These are phyloP conservation scores for Alcis repandata DNA, from an alignment of 2,888 invertebrate genomes.

Conservation along the genomic window DNA sequence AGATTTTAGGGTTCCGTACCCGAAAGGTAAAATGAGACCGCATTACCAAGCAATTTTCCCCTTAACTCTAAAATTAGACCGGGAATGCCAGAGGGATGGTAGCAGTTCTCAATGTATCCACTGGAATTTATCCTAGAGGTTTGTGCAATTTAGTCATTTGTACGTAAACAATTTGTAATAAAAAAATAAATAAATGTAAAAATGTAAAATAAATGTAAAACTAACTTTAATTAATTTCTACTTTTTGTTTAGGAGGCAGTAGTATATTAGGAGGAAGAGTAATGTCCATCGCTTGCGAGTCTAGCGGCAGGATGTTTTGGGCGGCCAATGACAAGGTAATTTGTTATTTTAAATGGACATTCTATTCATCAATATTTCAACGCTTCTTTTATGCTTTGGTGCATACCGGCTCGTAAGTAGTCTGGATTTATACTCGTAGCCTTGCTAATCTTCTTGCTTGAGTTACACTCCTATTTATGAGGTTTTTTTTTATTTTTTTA, in stretches of 20 bases:
- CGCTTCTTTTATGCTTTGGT: too few relatives aligned
- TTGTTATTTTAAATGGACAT: too few relatives aligned
- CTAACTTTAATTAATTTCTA: too few relatives aligned
- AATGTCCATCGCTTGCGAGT: constrained; percentile 91
- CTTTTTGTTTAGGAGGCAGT: constrained; percentile 74
- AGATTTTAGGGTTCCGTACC: too few relatives aligned
- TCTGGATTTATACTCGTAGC: background rate
- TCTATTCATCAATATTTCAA: too few relatives aligned
- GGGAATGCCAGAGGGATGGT: constrained; percentile 92
- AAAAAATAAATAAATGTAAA: too few relatives aligned
- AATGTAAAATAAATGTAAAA: too few relatives aligned
- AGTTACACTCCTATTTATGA: too few relatives aligned
- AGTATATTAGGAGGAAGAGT: constrained; percentile 88
- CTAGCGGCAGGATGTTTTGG: constrained; percentile 93
- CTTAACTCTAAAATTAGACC: constrained; percentile 73
- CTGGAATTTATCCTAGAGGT: constrained; percentile 92
- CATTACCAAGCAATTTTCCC: background rate
- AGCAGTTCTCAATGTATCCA: constrained; percentile 93
- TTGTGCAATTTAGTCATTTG: constrained; percentile 32
- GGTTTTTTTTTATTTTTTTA: too few relatives aligned
- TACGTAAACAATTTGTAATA: background rate
- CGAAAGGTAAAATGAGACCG: too few relatives aligned
- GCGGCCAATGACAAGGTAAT: constrained; percentile 91
- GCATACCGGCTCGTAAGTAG: too few relatives aligned
- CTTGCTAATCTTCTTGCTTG: too few relatives aligned